Evolutionary conservation across 2,888 invertebrate species (phyloP), one percentile per base, ranked within the genome.

Genomic region (Acrobasis consociella): DNA sequence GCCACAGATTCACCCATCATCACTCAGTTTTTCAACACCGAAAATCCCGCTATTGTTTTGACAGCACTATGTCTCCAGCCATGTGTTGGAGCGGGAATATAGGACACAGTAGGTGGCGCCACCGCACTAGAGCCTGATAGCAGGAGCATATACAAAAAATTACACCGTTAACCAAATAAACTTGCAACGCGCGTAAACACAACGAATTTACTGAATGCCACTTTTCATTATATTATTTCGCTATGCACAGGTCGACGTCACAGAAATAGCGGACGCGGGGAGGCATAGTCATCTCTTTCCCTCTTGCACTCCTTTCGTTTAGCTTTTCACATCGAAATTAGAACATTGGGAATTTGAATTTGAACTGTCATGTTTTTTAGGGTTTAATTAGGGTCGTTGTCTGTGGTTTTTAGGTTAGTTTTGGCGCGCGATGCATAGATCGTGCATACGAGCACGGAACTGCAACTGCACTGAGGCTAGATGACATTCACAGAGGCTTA

Each of bases 111-210:
- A 87, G 89, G 85, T 81, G 89, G 89, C 89, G 88, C 88, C 83
- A 83, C 62, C 15, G n/a, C 42, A 49, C 83, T 49, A 64, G 65
- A 74, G 69, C 37, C 49, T 38, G 59, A 60, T 50, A 56, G 50
- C 59, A 17, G 59, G 50, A 60, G 37, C 59, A 31, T 39, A 38
- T 42, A 55, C 16, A 75, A 73, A 76, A 75, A 70, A 75, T 72
- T 72, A 73, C 78, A 74, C 80, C 76, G 80, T 77, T 80, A 85
- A 87, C 91, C 73, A 83, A 87, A 87, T 83, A 86, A 89, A 88
- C 91, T 87, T 89, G 89, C 89, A 86, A 88, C 89, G 83, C 91
- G 90, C 89, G 90, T 91, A 91, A 92, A 91, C 91, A 91, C 91
- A 84, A 86, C 89, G 85, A 91, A 91, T 86, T 91, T 89, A 91